Percentiles rank a stretch among this genome's conserved stretches.
Conservation (phyloP, 2,888 invertebrate genomes). For the Sycophila texana region DNA sequence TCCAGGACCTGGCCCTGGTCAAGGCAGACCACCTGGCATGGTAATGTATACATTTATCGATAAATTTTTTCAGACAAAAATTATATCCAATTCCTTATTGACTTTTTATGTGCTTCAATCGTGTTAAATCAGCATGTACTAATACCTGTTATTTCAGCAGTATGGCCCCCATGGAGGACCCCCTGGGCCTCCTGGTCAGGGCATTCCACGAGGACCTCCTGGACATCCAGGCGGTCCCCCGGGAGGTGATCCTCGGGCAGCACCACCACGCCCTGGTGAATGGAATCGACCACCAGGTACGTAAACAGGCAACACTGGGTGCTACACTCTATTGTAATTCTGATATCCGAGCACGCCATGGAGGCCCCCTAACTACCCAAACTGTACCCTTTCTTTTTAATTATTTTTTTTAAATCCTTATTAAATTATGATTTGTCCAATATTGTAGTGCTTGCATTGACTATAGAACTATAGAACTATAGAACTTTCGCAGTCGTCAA, state of each 20-base stretch:
- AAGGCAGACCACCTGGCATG: slow-evolving; percentile 78
- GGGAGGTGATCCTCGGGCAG: slow-evolving; percentile 79
- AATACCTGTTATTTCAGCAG: slow-evolving; percentile 66
- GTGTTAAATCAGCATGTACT: slow-evolving; percentile 12
- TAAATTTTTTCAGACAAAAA: slow-evolving; percentile 9
- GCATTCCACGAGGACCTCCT: slow-evolving; percentile 76
- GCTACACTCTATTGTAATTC: slow-evolving; percentile 34
- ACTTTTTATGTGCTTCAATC: slow-evolving; percentile 50
- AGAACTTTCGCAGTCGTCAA: background rate
- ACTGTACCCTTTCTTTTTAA: slow-evolving; percentile 14
- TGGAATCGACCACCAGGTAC: slow-evolving; percentile 84
- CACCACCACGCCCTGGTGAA: slow-evolving; percentile 80
- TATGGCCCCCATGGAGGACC: slow-evolving; percentile 76
- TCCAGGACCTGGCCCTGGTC: slow-evolving; percentile 59
- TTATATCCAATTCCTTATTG: slow-evolving; percentile 44
- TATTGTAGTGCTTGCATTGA: slow-evolving; percentile 48
- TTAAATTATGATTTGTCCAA: slow-evolving; percentile 29
- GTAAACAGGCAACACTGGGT: background rate
- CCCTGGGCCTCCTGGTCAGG: slow-evolving; percentile 77
- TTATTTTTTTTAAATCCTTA: slow-evolving; percentile 50
- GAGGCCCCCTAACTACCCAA: slow-evolving; percentile 28
- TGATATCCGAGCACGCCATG: slow-evolving; percentile 48
- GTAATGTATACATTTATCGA: slow-evolving; percentile 68
- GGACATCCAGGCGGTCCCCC: slow-evolving; percentile 79
- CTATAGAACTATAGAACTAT: background rate